These are phyloP conservation scores for Limenitis camilla DNA, from an alignment of 2,888 invertebrate genomes.

Conservation along the genomic window DNA sequence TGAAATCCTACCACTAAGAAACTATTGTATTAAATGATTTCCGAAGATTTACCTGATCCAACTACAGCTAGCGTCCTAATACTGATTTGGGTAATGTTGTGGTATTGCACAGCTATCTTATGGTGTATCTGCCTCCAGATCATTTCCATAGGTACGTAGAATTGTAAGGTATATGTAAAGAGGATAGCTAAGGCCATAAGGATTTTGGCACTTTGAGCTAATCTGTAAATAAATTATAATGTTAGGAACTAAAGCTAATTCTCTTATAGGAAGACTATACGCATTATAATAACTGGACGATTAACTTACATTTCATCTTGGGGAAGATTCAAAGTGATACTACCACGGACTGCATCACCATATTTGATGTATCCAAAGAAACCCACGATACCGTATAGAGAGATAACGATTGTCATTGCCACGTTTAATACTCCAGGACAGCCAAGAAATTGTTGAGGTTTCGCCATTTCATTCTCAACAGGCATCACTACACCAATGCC, in stretches of 20 bases:
- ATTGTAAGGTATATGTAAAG: slow-evolving; percentile 94
- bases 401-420: slow-evolving; percentile 88
- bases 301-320: slow-evolving; percentile 76
- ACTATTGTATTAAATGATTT: neutral
- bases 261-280: too few species aligned
- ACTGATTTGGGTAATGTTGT: slow-evolving; percentile 70
- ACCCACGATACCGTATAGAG: slow-evolving; percentile 87
- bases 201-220: slow-evolving; percentile 86
- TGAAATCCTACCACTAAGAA: neutral
- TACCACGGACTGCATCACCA: slow-evolving; percentile 81
- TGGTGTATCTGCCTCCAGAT: slow-evolving; percentile 84
- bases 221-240: slow-evolving; percentile 56
- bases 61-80: slow-evolving; percentile 68
- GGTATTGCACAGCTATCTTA: slow-evolving; percentile 63
- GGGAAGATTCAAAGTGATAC: slow-evolving; percentile 90
- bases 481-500: slow-evolving; percentile 96
- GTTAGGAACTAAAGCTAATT: neutral
- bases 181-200: slow-evolving; percentile 92
- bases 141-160: slow-evolving; percentile 95
- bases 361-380: slow-evolving; percentile 93
- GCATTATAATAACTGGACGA: neutral
- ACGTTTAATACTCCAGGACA: slow-evolving; percentile 90
- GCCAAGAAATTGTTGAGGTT: slow-evolving; percentile 85
- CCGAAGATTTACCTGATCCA: slow-evolving; percentile 51
- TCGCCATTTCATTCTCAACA: slow-evolving; percentile 94